Evolutionary conservation across 2,113 vertebrate genomes (phyloP).

Genomic region (Megalops atlanticus): DNA sequence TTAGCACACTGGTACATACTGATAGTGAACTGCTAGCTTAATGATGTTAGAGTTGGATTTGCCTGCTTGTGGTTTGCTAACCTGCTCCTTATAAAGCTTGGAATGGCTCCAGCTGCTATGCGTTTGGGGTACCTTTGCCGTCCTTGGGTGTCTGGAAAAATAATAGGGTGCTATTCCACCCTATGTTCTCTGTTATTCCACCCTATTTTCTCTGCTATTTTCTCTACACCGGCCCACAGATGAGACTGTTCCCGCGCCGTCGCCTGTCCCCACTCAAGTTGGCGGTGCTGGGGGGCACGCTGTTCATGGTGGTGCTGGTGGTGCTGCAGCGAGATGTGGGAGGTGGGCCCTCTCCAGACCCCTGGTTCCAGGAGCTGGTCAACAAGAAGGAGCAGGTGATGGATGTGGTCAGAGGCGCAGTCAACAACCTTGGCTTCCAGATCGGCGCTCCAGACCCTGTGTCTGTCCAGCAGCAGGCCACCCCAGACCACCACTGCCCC

Average conservation of each 20-base stretch:
- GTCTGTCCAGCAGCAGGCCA: slow-evolving; percentile 40
- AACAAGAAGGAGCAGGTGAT: slow-evolving; percentile 78
- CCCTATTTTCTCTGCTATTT: too few relatives aligned
- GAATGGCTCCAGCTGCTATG: too few relatives aligned
- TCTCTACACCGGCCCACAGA: too few relatives aligned
- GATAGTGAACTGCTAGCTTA: too few relatives aligned
- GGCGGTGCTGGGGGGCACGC: slow-evolving; percentile 69
- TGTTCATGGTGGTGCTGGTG: slow-evolving; percentile 82
- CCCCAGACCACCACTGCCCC: slow-evolving; percentile 64
- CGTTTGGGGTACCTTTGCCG: too few relatives aligned
- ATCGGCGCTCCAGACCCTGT: slow-evolving; percentile 77
- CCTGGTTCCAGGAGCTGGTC: slow-evolving; percentile 84
- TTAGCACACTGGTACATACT: too few relatives aligned
- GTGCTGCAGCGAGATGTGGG: slow-evolving; percentile 81
- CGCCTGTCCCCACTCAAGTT: slow-evolving; percentile 82
- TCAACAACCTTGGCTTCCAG: slow-evolving; percentile 88
- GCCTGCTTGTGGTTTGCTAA: too few relatives aligned
- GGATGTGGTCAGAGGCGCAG: slow-evolving; percentile 80
- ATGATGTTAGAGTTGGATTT: too few relatives aligned
- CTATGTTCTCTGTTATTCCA: too few relatives aligned
- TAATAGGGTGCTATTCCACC: too few relatives aligned
- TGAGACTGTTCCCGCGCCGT: slow-evolving; percentile 77
- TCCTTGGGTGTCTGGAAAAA: too few relatives aligned
- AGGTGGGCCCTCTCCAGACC: slow-evolving; percentile 64
- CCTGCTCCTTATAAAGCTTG: too few relatives aligned